Percentiles rank a stretch among this genome's conserved stretches.
These are phyloP conservation scores for Ditula angustiorana DNA, from an alignment of 2,888 invertebrate species.

Conservation along the genomic window DNA sequence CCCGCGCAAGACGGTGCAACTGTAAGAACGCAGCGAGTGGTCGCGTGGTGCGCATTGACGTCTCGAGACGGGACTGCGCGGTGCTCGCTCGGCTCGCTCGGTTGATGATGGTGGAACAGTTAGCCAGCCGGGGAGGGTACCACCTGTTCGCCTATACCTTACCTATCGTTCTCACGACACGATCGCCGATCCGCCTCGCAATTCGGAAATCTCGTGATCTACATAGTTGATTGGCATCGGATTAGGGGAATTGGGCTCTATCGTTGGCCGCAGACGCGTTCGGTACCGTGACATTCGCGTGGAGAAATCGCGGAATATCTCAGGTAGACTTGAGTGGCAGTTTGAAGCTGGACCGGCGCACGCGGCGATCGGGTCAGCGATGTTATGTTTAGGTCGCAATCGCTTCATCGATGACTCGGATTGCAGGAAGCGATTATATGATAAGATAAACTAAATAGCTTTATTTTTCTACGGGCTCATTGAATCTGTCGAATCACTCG, in stretches of 20 bases:
- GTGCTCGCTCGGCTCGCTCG: constrained; percentile 65
- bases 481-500: constrained; percentile 67
- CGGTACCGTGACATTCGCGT: constrained; percentile 76
- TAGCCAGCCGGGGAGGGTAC: constrained; percentile 78
- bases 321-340: constrained; percentile 68
- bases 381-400: constrained; percentile 70
- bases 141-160: constrained; percentile 75
- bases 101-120: constrained; percentile 77
- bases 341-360: constrained; percentile 54
- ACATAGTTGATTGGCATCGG: constrained; percentile 81
- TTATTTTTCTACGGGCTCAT: constrained; percentile 69
- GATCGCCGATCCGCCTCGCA: constrained; percentile 68
- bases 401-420: constrained; percentile 58
- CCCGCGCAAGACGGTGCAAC: constrained; percentile 45
- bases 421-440: constrained; percentile 61
- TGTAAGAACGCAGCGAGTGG: constrained; percentile 39
- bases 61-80: constrained; percentile 74
- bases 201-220: constrained; percentile 79
- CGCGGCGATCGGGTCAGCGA: constrained; percentile 66
- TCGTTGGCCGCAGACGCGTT: constrained; percentile 62
- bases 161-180: constrained; percentile 79
- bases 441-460: constrained; percentile 75
- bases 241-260: constrained; percentile 75
- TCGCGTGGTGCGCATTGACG: constrained; percentile 73
- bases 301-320: constrained; percentile 67